Base-by-base conservation (phyloP, 2,888 invertebrate genomes). In the Terebella lapidaria region DNA sequence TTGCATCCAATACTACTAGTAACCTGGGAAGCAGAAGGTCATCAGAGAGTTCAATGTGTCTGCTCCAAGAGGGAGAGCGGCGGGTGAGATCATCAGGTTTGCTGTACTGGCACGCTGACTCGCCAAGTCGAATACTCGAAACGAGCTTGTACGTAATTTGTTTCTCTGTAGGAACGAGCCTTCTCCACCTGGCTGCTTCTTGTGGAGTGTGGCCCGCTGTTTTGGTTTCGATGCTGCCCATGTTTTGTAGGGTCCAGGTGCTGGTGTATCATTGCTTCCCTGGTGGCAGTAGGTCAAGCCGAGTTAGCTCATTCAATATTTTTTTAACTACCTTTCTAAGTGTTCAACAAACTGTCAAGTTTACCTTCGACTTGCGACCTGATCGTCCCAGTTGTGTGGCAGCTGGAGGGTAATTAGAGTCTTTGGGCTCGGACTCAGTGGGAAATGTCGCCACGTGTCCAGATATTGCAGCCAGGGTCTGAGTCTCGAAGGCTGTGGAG, bases 11-110 rank as follows among this genome's bases (percentile, higher is more conserved):
- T n/a, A n/a, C n/a, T n/a, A n/a, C n/a, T 35, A 51, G 45, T 49
- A 51, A 74, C 77, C 76, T 64, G 78, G 78, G 60, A 74, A 78
- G 63, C 78, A 77, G 58, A 78, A 71, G 4, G 70, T 65, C 18
- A 72, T 67, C 54, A 78, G 70, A 3, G 74, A 71, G 22, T 69
- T 68, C 3, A 76, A 70, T 22, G 72, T 70, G 46, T 78, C 76
- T 53, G 73, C 72, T 20, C 71, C 70, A 4, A 77, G 61, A 2
- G 76, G 75, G 26, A 56, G 56, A 24, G 45, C 55, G 1, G 42
- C 55, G 22, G 55, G 20, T 22, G 10, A 35, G 22, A 55, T 35
- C 10, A 20, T 55, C 24, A 28, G 35, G n/a, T n/a, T 35, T n/a
- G 10, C n/a, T 15, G 42, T 15, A 35, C 10, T n/a, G n/a, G 42